Evolutionary conservation across 2,113 vertebrate genomes (phyloP).

Genomic region (Caranx melampygus): DNA sequence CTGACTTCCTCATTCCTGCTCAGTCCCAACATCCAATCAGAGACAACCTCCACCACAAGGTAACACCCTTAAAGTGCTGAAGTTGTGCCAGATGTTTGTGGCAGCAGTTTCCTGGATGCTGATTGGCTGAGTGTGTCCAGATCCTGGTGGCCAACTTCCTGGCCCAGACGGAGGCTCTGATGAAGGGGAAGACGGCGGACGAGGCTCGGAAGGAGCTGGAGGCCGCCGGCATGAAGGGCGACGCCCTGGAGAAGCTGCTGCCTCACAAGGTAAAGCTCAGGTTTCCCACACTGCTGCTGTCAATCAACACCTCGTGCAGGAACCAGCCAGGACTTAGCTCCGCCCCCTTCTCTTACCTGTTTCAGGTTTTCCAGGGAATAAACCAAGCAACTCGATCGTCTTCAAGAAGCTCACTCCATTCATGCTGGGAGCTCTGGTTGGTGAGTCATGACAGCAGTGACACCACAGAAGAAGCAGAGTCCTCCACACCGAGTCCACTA

Average conservation of each 20-base stretch:
- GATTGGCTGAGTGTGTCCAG: slow-evolving; percentile 68
- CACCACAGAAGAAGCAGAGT: not conserved
- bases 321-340: no score
- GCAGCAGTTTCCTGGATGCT: not conserved
- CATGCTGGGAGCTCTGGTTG: slow-evolving; percentile 91
- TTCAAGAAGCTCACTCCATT: slow-evolving; percentile 95
- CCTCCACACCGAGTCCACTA: no score
- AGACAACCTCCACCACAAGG: slow-evolving; percentile 95
- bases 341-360: no score
- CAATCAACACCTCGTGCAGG: no score
- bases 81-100: no score
- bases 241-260: slow-evolving; percentile 89
- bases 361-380: slow-evolving; percentile 95
- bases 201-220: slow-evolving; percentile 93
- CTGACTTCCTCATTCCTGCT: slow-evolving; percentile 95
- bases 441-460: slow-evolving; percentile 77
- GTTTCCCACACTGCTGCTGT: no score
- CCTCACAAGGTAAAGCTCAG: slow-evolving; percentile 90
- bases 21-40: slow-evolving; percentile 95
- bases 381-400: slow-evolving; percentile 95
- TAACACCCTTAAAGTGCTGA: slow-evolving; percentile 28
- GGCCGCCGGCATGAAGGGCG: slow-evolving; percentile 83
- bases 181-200: slow-evolving; percentile 91
- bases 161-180: slow-evolving; percentile 96
- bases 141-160: slow-evolving; percentile 96